Conservation (phyloP, 2,888 invertebrate species). For the Patella pellucida region DNA sequence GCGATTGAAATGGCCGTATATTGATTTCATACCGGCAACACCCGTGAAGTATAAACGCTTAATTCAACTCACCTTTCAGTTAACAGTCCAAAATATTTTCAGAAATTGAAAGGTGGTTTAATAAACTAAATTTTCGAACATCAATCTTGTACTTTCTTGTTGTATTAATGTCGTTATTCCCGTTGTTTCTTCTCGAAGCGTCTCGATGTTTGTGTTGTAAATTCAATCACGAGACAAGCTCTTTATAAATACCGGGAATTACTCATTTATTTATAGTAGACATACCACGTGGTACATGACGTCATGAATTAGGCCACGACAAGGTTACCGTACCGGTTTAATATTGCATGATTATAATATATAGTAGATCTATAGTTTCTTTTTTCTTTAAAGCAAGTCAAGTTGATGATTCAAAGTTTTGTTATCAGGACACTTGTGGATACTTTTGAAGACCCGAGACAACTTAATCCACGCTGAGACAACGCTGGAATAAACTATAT, state of each 20-base stretch:
- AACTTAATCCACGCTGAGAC: too few relatives aligned
- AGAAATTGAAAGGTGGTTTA: background rate
- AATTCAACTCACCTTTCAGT: background rate
- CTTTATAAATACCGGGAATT: background rate
- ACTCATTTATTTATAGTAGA: too few relatives aligned
- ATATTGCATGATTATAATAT: too few relatives aligned
- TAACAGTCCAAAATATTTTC: conserved; percentile 1
- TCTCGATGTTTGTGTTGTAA: background rate
- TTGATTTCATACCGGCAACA: background rate
- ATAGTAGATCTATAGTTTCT: too few relatives aligned
- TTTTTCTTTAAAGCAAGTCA: too few relatives aligned
- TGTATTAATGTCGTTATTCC: background rate
- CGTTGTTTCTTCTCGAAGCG: background rate
- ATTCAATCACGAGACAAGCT: background rate
- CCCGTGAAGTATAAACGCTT: background rate
- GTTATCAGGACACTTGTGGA: too few relatives aligned
- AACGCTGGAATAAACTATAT: too few relatives aligned
- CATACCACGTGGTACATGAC: too few relatives aligned
- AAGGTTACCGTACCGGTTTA: too few relatives aligned
- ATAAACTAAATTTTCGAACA: background rate
- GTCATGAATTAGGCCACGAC: too few relatives aligned
- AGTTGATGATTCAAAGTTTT: too few relatives aligned
- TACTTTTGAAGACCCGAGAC: too few relatives aligned
- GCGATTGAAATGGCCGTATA: background rate
- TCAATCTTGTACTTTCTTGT: background rate